Evolutionary conservation across 2,888 invertebrate species (phyloP).

Genomic region (Amblyjoppa fuscipennis): DNA sequence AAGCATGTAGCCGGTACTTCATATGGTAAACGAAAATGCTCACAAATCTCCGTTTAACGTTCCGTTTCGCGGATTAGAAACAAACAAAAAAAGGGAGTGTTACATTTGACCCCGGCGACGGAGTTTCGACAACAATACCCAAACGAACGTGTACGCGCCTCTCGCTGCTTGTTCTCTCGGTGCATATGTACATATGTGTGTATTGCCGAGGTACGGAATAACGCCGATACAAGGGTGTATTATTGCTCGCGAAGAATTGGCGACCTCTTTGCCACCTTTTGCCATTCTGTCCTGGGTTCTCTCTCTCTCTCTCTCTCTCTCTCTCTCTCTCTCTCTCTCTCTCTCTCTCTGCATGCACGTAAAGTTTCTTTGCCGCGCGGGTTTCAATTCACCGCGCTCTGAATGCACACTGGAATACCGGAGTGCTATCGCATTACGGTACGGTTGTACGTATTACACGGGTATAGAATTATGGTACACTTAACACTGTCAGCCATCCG

Average conservation of each 20-base stretch:
- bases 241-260: conserved; percentile 35
- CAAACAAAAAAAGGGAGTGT: background rate
- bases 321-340: background rate
- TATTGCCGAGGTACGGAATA: background rate
- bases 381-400: conserved; percentile 31
- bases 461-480: conserved; percentile 73
- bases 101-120: background rate
- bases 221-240: conserved; percentile 32
- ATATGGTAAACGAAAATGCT: background rate
- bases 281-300: background rate
- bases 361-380: conserved; percentile 26
- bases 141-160: background rate
- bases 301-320: background rate
- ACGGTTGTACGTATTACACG: conserved; percentile 36
- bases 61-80: background rate
- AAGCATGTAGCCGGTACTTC: too few species aligned
- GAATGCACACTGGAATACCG: conserved; percentile 21
- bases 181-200: background rate
- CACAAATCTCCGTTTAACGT: background rate
- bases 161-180: background rate
- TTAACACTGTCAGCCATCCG: conserved; percentile 77
- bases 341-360: conserved; percentile 1
- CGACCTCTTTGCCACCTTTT: conserved; percentile 37
- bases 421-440: conserved; percentile 36
- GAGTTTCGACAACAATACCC: background rate